A percentile compares a stretch with the other conserved stretches of the same genome.
Evolutionary conservation across 2,797 vertebrate species (phyloP).

Genomic region (Champsocephalus gunnari): DNA sequence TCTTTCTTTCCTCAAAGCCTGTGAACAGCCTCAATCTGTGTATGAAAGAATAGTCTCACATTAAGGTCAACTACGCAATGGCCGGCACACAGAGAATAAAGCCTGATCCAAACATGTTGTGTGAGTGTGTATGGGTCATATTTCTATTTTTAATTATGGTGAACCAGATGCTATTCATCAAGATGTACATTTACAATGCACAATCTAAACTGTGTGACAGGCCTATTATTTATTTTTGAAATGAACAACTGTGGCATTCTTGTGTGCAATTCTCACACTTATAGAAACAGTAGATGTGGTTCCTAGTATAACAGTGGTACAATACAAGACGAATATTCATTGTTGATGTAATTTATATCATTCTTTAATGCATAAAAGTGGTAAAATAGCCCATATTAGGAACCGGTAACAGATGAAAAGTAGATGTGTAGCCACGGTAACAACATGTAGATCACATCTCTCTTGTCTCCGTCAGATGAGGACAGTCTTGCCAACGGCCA

Average conservation of each 20-base stretch:
- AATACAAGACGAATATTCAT: neutral
- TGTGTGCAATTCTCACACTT: neutral
- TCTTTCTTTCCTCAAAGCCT: neutral
- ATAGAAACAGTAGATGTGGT: neutral
- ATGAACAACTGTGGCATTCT: neutral
- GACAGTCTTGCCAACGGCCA: constrained; percentile 80
- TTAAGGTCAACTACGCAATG: too few relatives aligned
- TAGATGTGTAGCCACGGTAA: neutral
- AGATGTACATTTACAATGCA: neutral
- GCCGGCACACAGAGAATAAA: neutral
- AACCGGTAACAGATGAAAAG: neutral
- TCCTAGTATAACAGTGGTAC: neutral
- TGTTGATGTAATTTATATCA: neutral
- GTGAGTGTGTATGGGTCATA: too few relatives aligned
- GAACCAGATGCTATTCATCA: too few relatives aligned
- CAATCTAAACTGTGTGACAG: too few relatives aligned
- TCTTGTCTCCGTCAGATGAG: constrained; percentile 62
- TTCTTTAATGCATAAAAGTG: neutral
- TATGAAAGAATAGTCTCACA: too few relatives aligned
- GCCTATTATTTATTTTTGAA: too few relatives aligned
- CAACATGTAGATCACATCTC: neutral
- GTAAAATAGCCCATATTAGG: neutral
- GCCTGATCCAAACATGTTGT: neutral
- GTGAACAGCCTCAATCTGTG: neutral
- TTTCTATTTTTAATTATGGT: too few relatives aligned